Base-by-base conservation (phyloP, 1,140 invertebrate species). In the Macrostomum lignano region DNA sequence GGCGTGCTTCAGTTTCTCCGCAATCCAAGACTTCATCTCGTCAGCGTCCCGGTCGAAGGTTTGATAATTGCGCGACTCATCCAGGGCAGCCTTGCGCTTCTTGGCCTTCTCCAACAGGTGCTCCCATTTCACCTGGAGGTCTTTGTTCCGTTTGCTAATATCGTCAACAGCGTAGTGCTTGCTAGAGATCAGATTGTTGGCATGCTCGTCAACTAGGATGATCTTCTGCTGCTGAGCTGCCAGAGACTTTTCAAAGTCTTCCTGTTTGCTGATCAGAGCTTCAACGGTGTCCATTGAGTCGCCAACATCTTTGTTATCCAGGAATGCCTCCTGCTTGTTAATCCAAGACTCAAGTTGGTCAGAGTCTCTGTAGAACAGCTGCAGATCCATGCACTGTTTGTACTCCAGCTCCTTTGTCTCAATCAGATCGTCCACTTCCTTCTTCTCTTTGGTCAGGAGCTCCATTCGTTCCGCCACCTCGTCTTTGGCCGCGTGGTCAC, bases 161-260 rank as follows among this genome's bases (percentile, higher is more conserved):
- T 94, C 84, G 48, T 91, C 81, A 25, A 79, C 76, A 5, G 84
- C 84, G 58, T 94, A 94, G 52, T 94, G 86, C 49, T 86, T 76
- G 5, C 79, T 82, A 59, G 88, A 77, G 40, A 93, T 84, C 25
- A 65, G 48, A 39, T 93, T 93, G 1, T 79, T 78, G 6, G 88
- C 86, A 60, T 93, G 93, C 47, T 94, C 84, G 56, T 94, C 84
- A n/a, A 96, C 48, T 17, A 48, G 46, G 11, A 51, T 84, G 43
- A 94, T 93, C 60, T 94, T 94, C 49, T 94, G 84, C 51, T 94
- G 84, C 48, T 96, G 88, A 5, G 86, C 86, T 13, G 79, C 79
- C 2, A 96, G 60, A 4, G 78, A 88, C 57, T 94, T 96, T 53
- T 94, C 86, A 52, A 96, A 96, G 58, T 96, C 88, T 51, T 94